Percentiles rank a stretch among this genome's conserved stretches.
Evolutionary conservation across 2,797 vertebrate species (phyloP).

Genomic region (Neopelma chrysocephalum): DNA sequence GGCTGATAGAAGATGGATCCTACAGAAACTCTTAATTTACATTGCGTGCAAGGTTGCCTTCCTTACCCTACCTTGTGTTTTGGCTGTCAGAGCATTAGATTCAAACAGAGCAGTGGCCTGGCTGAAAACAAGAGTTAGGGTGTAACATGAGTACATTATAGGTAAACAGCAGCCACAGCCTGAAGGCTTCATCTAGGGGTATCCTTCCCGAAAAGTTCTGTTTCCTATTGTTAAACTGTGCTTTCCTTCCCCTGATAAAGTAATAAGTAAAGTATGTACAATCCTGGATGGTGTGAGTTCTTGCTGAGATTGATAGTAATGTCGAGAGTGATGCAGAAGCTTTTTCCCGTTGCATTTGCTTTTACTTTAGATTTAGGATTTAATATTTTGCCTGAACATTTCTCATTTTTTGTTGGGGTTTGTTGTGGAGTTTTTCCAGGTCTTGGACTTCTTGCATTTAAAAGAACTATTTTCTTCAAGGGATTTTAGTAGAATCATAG

Average conservation of each 20-base stretch:
- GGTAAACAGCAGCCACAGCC: background rate
- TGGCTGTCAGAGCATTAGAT: background rate
- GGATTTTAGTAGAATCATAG: background rate
- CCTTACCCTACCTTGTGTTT: background rate
- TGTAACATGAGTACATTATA: rapidly evolving
- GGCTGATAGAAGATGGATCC: background rate
- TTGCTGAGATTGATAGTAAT: background rate
- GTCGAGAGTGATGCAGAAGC: background rate
- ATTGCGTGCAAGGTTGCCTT: background rate
- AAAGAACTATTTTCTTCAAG: background rate
- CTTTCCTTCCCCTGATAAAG: background rate
- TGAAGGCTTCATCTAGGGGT: background rate
- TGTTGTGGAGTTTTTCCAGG: background rate
- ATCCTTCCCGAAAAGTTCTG: background rate
- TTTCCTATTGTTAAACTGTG: background rate
- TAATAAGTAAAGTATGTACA: background rate
- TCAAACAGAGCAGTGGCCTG: background rate
- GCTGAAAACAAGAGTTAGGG: background rate
- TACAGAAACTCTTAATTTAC: background rate
- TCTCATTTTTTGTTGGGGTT: background rate
- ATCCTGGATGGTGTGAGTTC: background rate
- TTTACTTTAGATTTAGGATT: background rate
- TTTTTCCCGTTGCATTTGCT: background rate
- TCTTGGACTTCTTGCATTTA: background rate
- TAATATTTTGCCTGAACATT: background rate